Base-by-base conservation (phyloP, 2,113 vertebrate species). In the mouse (Mus musculus) region DNA sequence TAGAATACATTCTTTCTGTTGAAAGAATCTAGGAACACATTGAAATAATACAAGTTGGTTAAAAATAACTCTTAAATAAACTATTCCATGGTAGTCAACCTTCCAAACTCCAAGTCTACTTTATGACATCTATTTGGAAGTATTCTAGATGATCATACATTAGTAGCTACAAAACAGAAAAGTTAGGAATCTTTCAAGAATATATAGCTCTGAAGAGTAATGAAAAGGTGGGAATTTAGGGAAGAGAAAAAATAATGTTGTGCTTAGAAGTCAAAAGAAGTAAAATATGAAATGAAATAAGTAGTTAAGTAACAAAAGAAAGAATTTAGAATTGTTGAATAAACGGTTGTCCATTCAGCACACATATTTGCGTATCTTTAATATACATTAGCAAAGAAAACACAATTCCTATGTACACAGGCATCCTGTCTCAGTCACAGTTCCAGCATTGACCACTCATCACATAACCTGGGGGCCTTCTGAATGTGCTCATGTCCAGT, bases 251-350 rank as follows among this genome's bases (percentile, higher is more conserved):
- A 30, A 59, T 93, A 95, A 73, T 22, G 20, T 76, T 59, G 90
- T 88, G 11, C 76, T 54, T 69, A 71, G 49, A 10, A 14, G 39
- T 69, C 33, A 73, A 93, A 92, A 76, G 54, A 10, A 17, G 42
- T 69, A n/a, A 77, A 91, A 93, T 12, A 72, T 65, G 54, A 88
- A 95, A 96, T 1, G 11, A 36, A 90, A 93, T 88, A 19, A 65
- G 14, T 10, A 49, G 4, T 12, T 91, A 85, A 54, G 87, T 46
- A 3, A 3, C 26, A 72, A 46, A 81, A 65, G 24, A 91, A 56
- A 82, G 1, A 4, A 12, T 59, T 87, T 7, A 92, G 3, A 73
- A 82, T 75, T 84, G 56, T 42, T 61, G 86, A 87, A 63, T 63
- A 72, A 16, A 17, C 46, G 46, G 89, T 69, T 30, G 11, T 63